Percentiles rank a stretch among this genome's conserved stretches.
Conservation (phyloP, 1,140 invertebrate genomes). For the Sycophaga agraensis region DNA sequence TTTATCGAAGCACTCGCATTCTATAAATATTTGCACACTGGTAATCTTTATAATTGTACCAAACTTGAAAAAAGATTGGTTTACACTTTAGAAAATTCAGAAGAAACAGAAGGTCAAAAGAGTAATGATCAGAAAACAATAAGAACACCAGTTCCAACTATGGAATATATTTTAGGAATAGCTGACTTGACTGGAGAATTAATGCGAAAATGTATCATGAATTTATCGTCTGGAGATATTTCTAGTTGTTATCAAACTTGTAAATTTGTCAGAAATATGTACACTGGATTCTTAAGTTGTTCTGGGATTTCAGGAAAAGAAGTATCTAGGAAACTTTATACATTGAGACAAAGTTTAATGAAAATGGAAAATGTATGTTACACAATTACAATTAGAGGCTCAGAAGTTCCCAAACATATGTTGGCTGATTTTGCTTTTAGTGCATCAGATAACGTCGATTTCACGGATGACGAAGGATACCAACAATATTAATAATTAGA, state of each 20-base stretch:
- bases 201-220: slow-evolving; percentile 86
- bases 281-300: slow-evolving; percentile 68
- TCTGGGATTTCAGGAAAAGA: slow-evolving; percentile 64
- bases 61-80: slow-evolving; percentile 56
- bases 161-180: slow-evolving; percentile 81
- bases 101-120: slow-evolving; percentile 6
- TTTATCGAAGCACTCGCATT: slow-evolving; percentile 84
- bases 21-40: slow-evolving; percentile 65
- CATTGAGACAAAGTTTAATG: slow-evolving; percentile 70
- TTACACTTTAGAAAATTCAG: slow-evolving; percentile 38
- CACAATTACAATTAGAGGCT: slow-evolving; percentile 76
- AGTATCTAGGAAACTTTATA: slow-evolving; percentile 70
- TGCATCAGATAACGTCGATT: slow-evolving; percentile 43
- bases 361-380: slow-evolving; percentile 89
- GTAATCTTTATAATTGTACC: slow-evolving; percentile 51
- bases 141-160: slow-evolving; percentile 57
- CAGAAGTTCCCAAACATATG: slow-evolving; percentile 73
- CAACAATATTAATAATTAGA: slow-evolving; percentile 37
- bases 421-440: slow-evolving; percentile 60
- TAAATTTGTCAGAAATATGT: slow-evolving; percentile 71
- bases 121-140: slow-evolving; percentile 31
- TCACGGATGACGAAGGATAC: slow-evolving; percentile 59
- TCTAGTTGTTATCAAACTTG: slow-evolving; percentile 73
- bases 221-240: slow-evolving; percentile 75
- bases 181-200: slow-evolving; percentile 87